Percentiles rank a stretch among this genome's conserved stretches.
Conservation (phyloP, 2,888 invertebrate species). For the Drosophila kuntzei region DNA sequence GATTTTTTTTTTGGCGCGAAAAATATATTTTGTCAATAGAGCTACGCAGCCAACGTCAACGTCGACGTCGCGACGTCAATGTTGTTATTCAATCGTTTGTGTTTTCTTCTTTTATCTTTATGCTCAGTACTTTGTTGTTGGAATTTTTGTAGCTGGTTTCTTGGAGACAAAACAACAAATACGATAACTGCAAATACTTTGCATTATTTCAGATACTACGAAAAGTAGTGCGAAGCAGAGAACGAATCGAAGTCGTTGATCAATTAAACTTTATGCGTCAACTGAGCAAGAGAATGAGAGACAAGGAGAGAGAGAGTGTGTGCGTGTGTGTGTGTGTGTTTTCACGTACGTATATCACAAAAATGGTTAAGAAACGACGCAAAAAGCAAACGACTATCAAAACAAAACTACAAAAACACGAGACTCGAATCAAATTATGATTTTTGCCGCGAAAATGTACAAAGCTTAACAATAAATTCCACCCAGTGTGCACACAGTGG, state of each 20-base stretch:
- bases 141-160: slow-evolving; percentile 9
- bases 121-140: slow-evolving; percentile 11
- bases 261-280: slow-evolving; percentile 21
- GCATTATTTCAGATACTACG: slow-evolving; percentile 7
- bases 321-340: neutral
- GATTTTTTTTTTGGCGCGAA: slow-evolving; percentile 61
- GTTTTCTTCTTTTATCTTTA: slow-evolving; percentile 29
- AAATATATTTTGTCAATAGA: slow-evolving; percentile 46
- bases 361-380: slow-evolving; percentile 46
- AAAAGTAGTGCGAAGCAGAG: slow-evolving; percentile 8
- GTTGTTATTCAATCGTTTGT: slow-evolving; percentile 66
- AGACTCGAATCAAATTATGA: slow-evolving; percentile 26
- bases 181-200: slow-evolving; percentile 12
- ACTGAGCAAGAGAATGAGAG: slow-evolving; percentile 5
- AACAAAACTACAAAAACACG: slow-evolving; percentile 61
- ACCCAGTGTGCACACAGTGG: slow-evolving; percentile 9
- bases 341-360: slow-evolving; percentile 7
- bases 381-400: slow-evolving; percentile 58
- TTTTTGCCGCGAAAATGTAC: slow-evolving; percentile 31
- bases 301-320: slow-evolving; percentile 1
- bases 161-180: slow-evolving; percentile 5
- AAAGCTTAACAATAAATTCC: neutral
- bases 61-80: slow-evolving; percentile 16
- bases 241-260: slow-evolving; percentile 27
- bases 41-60: slow-evolving; percentile 5